Percentiles rank a stretch among this genome's conserved stretches.
phyloP scores from a whole-genome alignment of 2,113 vertebrate genomes.

The Sander lucioperca region DNA sequence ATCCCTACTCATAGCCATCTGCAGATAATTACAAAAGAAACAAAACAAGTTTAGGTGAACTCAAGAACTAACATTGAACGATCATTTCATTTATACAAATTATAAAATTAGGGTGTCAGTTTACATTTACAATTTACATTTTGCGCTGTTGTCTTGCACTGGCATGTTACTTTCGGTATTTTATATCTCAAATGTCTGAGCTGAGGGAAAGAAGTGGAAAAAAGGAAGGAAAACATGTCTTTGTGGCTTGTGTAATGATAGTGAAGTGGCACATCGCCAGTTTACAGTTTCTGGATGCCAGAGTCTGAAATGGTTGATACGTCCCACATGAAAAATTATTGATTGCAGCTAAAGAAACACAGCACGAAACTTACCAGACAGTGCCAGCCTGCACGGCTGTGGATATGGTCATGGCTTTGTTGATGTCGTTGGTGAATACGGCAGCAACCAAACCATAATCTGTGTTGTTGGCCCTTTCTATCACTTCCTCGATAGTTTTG shows the following conservation, averaged over 20 bases:
- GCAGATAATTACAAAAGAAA: conserved; percentile 66
- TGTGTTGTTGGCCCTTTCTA: conserved; percentile 96
- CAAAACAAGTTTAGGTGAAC: conserved; percentile 54
- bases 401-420: conserved; percentile 95
- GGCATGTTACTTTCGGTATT: conserved; percentile 32
- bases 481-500: conserved; percentile 97
- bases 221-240: conserved; percentile 60
- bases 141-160: conserved; percentile 30
- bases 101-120: conserved; percentile 48
- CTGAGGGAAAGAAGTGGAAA: conserved; percentile 23
- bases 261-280: conserved; percentile 56
- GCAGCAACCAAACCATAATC: conserved; percentile 95
- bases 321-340: conserved; percentile 59
- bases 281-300: conserved; percentile 47
- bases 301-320: conserved; percentile 54
- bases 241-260: conserved; percentile 61
- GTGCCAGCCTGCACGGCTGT: conserved; percentile 97
- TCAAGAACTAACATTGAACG: conserved; percentile 51
- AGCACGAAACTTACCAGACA: conserved; percentile 89
- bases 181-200: conserved; percentile 46
- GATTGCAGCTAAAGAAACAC: conserved; percentile 50
- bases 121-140: conserved; percentile 54
- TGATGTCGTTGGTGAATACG: conserved; percentile 96
- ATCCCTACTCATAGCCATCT: conserved; percentile 53
- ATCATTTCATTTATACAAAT: conserved; percentile 61